Base-by-base conservation (phyloP, 30 jellyfish, hydroid and myxozoan species). In the Turritopsis dohrnii region DNA sequence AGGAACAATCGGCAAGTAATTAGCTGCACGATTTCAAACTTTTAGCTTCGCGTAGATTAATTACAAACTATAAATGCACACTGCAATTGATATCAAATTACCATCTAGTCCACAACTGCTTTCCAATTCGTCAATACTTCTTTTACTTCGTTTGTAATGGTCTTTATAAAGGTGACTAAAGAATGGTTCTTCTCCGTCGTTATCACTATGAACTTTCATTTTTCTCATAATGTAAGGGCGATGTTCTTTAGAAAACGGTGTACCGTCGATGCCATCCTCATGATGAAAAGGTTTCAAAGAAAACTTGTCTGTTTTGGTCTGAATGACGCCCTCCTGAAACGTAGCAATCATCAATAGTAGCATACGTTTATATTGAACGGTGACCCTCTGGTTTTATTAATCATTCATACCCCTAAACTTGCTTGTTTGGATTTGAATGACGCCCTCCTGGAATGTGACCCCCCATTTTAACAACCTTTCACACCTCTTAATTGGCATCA, bases 261-360 rank as follows among this genome's bases (percentile, higher is more conserved):
- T 9, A n/a, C 69, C 28, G 25, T n/a, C 74, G 30, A 53, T n/a
- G 0, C 31, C 71, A 17, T 28, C 54, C n/a, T 53, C 28, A 21
- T 79, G 75, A 7, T n/a, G 26, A 23, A 84, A 24, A 16, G 93
- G 93, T 17, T 71, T 66, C 24, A 85, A 18, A 22, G 74, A 65
- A 52, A 28, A 76, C 66, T 75, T 85, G 18, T 74, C 85, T 1
- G 54, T 52, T 5, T 52, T 69, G 19, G 93, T 85, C 31, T 77
- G 90, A 24, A 85, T 52, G 21, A 76, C 75, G 8, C 75, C 93
- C 76, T 79, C 31, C 84, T 52, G n/a, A 8, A 52, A 82, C 66
- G 16, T 52, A 71, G 66, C 27, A 26, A 8, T 53, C 21, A 7
- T 21, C 0, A 16, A n/a, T n/a, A n/a, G n/a, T n/a, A n/a, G n/a